Evolutionary conservation across 2,797 vertebrate genomes (phyloP), one percentile per base, ranked within the genome.

Genomic region (Eurystomus glaucurus): DNA sequence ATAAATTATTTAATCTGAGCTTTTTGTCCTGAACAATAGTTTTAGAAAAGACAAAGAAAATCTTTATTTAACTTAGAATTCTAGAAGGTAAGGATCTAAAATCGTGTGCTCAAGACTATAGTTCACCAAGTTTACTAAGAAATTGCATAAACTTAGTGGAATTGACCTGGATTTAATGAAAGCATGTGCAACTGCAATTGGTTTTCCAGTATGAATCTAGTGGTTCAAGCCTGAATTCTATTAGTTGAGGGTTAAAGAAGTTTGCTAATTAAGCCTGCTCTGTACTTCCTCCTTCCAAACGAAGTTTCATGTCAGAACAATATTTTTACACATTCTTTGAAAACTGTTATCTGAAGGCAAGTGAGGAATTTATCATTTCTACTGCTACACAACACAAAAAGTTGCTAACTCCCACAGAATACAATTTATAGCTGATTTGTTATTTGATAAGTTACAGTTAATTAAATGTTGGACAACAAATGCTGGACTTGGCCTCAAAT

Each of bases 401-500:
- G 39, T 50, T 58, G 14, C n/a, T 14, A 72, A 72, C 9, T 93
- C 50, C 10, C 66, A 74, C 0, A 37, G 16, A 88, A 85, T 26
- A 65, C 4, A 62, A 66, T 77, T 61, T 75, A 70, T n/a, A 66
- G 31, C 23, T 28, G 15, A 54, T 43, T 50, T 29, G 11, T 57
- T 84, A 94, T 86, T 95, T 86, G 87, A 78, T 61, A 26, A 66
- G 33, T 89, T 90, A 88, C 78, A 91, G 88, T 78, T 96, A 96
- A 95, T 95, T 96, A 96, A 96, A 83, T 82, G 66, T 74, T 91
- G 83, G 33, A 80, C 51, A 81, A 82, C 39, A 81, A 79, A 97
- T 84, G 65, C 55, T 96, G 52, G 76, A 92, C 90, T 94, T 96
- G 86, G 86, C 85, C 91, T 96, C 77, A 97, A 94, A 96, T 61